These are phyloP conservation scores for Hypothenemus hampei DNA, from an alignment of 1,140 invertebrate genomes.

Conservation along the genomic window DNA sequence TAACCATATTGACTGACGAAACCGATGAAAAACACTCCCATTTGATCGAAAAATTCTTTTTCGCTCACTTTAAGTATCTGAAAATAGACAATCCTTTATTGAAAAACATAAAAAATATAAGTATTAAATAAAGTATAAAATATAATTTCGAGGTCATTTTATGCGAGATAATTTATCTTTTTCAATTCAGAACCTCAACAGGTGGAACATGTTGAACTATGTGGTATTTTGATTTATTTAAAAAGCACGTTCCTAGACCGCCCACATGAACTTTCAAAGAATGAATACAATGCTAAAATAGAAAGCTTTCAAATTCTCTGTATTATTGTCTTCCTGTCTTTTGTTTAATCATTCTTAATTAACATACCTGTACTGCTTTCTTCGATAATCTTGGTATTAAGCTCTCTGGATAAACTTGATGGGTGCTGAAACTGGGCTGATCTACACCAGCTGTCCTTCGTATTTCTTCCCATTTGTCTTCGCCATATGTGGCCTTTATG, in stretches of 20 bases:
- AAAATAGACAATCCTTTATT: no score
- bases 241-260: no score
- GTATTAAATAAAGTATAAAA: no score
- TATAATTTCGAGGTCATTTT: no score
- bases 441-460: slow-evolving; percentile 74
- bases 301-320: background rate
- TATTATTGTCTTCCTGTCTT: background rate
- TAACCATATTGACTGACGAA: slow-evolving; percentile 95
- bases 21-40: slow-evolving; percentile 85
- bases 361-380: slow-evolving; percentile 78
- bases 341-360: no score
- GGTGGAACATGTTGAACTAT: no score
- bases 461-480: slow-evolving; percentile 87
- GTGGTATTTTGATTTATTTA: no score
- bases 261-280: background rate
- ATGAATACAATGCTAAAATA: background rate
- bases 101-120: no score
- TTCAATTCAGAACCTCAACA: no score
- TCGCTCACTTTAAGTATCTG: slow-evolving; percentile 81
- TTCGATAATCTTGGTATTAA: slow-evolving; percentile 77
- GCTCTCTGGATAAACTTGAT: slow-evolving; percentile 89
- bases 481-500: slow-evolving; percentile 83
- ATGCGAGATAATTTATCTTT: no score
- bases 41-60: slow-evolving; percentile 81
- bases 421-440: slow-evolving; percentile 82